phyloP scores from a whole-genome alignment of 2,797 vertebrate genomes.

The Lophius americanus region DNA sequence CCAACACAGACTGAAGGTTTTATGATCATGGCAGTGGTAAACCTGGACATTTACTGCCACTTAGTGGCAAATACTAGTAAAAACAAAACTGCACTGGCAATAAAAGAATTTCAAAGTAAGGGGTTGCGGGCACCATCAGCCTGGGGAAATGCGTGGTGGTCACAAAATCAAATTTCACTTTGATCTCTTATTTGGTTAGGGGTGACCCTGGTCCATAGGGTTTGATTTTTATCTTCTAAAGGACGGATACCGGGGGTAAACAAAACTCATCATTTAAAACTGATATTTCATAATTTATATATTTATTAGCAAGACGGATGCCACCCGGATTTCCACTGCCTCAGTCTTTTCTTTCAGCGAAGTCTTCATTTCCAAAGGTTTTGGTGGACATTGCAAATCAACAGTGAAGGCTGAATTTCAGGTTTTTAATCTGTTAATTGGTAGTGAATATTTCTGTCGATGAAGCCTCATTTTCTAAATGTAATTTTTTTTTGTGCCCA shows the following conservation, averaged over 20 bases:
- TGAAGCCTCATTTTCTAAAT: neutral
- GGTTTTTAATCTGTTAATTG: neutral
- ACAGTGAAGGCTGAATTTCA: neutral
- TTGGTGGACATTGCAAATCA: neutral
- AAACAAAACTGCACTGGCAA: too few species aligned
- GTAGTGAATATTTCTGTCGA: neutral
- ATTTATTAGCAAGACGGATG: too few species aligned
- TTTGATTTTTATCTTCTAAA: too few species aligned
- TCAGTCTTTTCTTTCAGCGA: neutral
- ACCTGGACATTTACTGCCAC: slow-evolving; percentile 66
- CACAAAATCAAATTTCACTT: too few species aligned
- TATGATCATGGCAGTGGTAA: slow-evolving; percentile 20
- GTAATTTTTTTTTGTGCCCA: too few species aligned
- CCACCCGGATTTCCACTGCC: too few species aligned
- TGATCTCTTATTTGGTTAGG: too few species aligned
- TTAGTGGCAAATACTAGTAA: slow-evolving; percentile 49
- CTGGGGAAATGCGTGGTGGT: too few species aligned
- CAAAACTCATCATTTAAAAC: neutral
- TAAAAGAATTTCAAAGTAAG: too few species aligned
- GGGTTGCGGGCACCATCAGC: too few species aligned
- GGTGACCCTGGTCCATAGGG: too few species aligned
- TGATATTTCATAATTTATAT: neutral
- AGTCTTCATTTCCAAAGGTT: neutral
- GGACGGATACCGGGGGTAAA: neutral
- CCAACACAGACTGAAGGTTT: slow-evolving; percentile 5